Conservation (phyloP, 2,888 invertebrate species). For the Periphyllus acericola region DNA sequence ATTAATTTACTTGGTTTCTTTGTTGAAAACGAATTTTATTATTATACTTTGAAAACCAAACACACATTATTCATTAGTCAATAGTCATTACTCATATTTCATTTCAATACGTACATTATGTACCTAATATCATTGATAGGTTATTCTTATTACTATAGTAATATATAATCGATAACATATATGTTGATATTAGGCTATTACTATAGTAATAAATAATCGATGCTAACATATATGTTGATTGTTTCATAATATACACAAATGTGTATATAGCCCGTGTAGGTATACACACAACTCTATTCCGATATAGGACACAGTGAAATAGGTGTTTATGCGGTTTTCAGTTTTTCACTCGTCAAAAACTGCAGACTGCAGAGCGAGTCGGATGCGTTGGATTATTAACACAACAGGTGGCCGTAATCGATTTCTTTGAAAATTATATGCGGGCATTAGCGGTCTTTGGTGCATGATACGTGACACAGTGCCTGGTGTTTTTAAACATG, state of each 20-base stretch:
- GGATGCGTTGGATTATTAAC: slow-evolving; percentile 28
- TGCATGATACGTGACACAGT: slow-evolving; percentile 25
- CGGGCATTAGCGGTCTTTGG: slow-evolving; percentile 18
- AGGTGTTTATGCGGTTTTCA: neutral
- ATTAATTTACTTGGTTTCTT: neutral
- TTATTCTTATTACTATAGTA: too few relatives aligned
- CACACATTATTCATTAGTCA: neutral
- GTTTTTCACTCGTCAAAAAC: neutral
- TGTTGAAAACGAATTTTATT: neutral
- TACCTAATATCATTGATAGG: too few relatives aligned
- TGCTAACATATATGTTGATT: too few relatives aligned
- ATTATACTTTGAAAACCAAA: neutral
- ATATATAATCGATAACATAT: too few relatives aligned
- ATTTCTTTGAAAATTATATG: slow-evolving; percentile 40
- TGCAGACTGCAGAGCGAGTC: neutral
- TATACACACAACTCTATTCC: too few relatives aligned
- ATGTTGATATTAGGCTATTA: too few relatives aligned
- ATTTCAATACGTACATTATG: neutral
- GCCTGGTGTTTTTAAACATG: neutral
- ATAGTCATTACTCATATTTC: too few relatives aligned
- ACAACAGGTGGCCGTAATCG: slow-evolving; percentile 51
- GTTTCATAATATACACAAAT: too few relatives aligned
- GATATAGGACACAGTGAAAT: too few relatives aligned
- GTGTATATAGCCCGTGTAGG: too few relatives aligned
- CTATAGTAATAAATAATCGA: too few relatives aligned